Percentiles rank a stretch among this genome's conserved stretches.
Evolutionary conservation across 2,888 invertebrate genomes (phyloP).

Genomic region (Galeopsomyia nigrocyanea): DNA sequence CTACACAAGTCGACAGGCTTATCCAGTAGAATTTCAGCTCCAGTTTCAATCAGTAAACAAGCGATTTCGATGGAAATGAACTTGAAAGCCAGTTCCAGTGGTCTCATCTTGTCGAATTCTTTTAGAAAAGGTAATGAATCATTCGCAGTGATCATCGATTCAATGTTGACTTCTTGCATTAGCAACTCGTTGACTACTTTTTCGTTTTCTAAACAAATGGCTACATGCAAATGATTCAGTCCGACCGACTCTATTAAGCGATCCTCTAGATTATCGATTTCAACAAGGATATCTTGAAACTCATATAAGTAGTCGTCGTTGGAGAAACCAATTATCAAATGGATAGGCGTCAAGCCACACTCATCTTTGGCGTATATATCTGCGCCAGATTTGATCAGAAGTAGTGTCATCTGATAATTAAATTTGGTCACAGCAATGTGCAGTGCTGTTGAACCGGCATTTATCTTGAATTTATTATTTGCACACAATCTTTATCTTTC

Average conservation of each 20-base stretch:
- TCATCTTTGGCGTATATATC: neutral
- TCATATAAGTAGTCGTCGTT: neutral
- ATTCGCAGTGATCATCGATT: neutral
- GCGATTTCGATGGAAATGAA: no score
- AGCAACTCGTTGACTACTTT: neutral
- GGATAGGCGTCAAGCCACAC: neutral
- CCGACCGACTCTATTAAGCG: neutral
- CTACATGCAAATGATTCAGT: conserved; percentile 1
- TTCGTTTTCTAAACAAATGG: neutral
- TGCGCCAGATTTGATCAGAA: neutral
- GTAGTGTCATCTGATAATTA: accelerated
- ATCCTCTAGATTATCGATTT: neutral
- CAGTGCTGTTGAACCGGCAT: neutral
- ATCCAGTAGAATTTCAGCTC: no score
- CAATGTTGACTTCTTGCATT: neutral
- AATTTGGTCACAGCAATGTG: neutral
- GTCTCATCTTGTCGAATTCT: neutral
- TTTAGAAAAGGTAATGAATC: neutral
- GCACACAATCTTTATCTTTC: no score
- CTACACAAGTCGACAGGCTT: no score
- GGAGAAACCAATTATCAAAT: neutral
- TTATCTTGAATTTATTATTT: no score
- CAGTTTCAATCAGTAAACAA: no score
- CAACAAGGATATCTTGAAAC: no score
- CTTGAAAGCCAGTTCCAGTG: no score